Evolutionary conservation across 2,797 vertebrate species (phyloP), one percentile per base, ranked within the genome.

Genomic region (Gobionotothen gibberifrons): DNA sequence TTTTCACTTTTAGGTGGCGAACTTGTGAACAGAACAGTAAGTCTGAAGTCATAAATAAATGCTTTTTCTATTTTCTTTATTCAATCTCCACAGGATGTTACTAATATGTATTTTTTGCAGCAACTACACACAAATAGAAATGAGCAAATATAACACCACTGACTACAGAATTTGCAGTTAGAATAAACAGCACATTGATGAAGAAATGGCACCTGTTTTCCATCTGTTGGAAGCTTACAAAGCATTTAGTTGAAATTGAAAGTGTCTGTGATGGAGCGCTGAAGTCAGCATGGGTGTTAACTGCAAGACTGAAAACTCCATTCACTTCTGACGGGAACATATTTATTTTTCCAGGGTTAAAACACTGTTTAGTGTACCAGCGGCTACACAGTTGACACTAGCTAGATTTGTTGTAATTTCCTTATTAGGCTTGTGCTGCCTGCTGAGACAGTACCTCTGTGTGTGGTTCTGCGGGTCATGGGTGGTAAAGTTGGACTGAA

Each of bases 341-440:
- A 8, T 85, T 80, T 82, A 74, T 78, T 83, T 84, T 83, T 78
- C 63, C 75, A 78, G 22, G n/a, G 44, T 64, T 74, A 19, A 68
- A 79, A 59, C 26, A 2, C 66, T 69, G 43, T 87, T 74, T 17
- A 53, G 65, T 22, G 64, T 64, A 74, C 53, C 5, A 17, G 48
- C n/a, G 46, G 10, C 19, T 15, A 19, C 16, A 60, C 43, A 44
- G 19, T 46, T 69, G 7, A 72, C 55, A 56, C 17, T 19, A 7
- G 29, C 42, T 51, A 22, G 17, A 55, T 55, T 74, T 43, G 49
- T 72, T 85, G 76, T 67, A 42, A 68, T 82, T 39, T 56, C 82
- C 86, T 70, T 76, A 76, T 72, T 65, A 81, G 72, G 78, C 44
- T 74, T 3, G 61, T 56, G 74, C 42, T 14, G 36, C 44, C 64